phyloP scores from a whole-genome alignment of 1,140 invertebrate genomes.

The Pachypsylla venusta region DNA sequence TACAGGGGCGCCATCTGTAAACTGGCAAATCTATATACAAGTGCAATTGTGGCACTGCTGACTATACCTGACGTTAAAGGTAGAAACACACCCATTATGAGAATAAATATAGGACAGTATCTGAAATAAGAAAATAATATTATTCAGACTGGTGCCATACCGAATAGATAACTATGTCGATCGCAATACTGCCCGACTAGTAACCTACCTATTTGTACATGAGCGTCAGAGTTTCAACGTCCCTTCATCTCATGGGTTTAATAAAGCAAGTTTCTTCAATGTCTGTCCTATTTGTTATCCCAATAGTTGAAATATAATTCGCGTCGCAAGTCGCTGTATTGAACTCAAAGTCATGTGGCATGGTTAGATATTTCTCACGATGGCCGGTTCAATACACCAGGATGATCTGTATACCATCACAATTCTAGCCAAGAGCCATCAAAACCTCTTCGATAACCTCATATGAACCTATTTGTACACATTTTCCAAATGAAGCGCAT shows the following conservation, averaged over 20 bases:
- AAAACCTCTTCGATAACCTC: too few relatives aligned
- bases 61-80: constrained; percentile 74
- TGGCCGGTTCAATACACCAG: too few relatives aligned
- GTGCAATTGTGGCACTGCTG: constrained; percentile 83
- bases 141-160: not conserved
- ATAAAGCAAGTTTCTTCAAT: too few relatives aligned
- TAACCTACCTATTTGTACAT: not conserved
- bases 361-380: too few relatives aligned
- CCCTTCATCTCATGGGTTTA: not conserved
- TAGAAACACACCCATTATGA: constrained; percentile 72
- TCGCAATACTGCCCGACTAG: not conserved
- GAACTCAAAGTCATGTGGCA: too few relatives aligned
- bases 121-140: constrained; percentile 26
- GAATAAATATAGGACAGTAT: constrained; percentile 74
- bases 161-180: not conserved
- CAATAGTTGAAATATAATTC: not conserved
- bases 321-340: too few relatives aligned
- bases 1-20: constrained; percentile 78
- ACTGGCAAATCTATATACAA: constrained; percentile 76
- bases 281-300: too few relatives aligned
- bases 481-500: too few relatives aligned
- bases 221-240: not conserved
- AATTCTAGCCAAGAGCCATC: too few relatives aligned
- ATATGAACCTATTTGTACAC: too few relatives aligned
- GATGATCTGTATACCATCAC: too few relatives aligned